Evolutionary conservation across 2,113 vertebrate genomes (phyloP), one percentile per base, ranked within the genome.

Genomic region (Callipepla squamata): DNA sequence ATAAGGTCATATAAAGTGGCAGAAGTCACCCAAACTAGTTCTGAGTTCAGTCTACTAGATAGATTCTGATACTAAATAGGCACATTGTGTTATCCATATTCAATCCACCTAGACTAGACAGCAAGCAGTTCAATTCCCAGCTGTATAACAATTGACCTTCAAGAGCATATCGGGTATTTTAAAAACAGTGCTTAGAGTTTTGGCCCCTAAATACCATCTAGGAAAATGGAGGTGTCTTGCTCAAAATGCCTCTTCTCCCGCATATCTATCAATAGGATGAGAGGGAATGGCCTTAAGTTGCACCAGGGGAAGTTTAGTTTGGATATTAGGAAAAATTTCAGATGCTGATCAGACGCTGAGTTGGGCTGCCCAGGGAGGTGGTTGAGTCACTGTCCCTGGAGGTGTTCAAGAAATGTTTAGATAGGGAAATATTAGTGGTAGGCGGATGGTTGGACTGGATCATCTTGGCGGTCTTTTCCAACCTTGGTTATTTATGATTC

Each of bases 141-240:
- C 1, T 1, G 17, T 0, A 0, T 19, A 36, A 1, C 51, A 44
- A 18, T 2, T 63, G 75, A 16, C 13, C 19, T 77, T 45, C n/a
- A 63, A 44, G 72, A 73, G 15, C 38, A 22, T 13, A 13, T 25
- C 15, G 25, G 8, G 6, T 58, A 23, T 50, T 85, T 90, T 53
- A 63, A 83, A 80, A 74, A 47, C 11, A 78, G 32, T 0, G 0
- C 48, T 91, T 79, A 55, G 48, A 51, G 23, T 58, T 53, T 26
- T 48, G 48, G 61, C 9, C 13, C 25, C 28, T 45, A 78, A 63
- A 65, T 17, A 61, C 1, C 23, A 23, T 1, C 47, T 44, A 70
- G 63, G 59, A 65, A 76, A 89, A 73, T 7, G 3, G 34, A 68
- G 20, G 2, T 47, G 19, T 14, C 20, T 61, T 74, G 30, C 26